Conservation (phyloP, 2,797 vertebrate genomes). For the Hoplostethus atlanticus region DNA sequence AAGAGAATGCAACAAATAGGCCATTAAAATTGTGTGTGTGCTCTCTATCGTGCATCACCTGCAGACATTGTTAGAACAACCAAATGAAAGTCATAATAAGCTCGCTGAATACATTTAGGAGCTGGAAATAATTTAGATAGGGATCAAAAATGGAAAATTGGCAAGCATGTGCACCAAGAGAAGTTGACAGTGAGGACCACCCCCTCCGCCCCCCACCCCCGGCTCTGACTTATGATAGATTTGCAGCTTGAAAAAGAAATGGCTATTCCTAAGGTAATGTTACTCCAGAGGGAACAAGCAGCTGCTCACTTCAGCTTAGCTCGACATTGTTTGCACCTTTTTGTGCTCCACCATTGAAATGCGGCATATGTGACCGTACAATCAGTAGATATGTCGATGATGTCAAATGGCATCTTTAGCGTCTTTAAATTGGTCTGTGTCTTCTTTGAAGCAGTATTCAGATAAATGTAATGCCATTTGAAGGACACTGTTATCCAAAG, state of each 20-base stretch:
- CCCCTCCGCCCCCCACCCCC: neutral
- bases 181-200: neutral
- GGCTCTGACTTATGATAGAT: neutral
- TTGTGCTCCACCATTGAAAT: neutral
- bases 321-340: no score
- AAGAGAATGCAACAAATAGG: conserved; percentile 44
- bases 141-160: conserved; percentile 29
- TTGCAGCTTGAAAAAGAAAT: conserved; percentile 1
- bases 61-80: conserved; percentile 23
- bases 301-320: no score
- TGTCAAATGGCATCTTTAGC: neutral
- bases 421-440: conserved; percentile 17
- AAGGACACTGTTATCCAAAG: conserved; percentile 5
- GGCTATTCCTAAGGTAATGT: neutral
- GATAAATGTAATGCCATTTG: conserved; percentile 10
- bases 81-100: conserved; percentile 51
- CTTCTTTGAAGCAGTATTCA: conserved; percentile 6
- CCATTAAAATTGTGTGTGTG: conserved; percentile 39
- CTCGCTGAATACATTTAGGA: conserved; percentile 43
- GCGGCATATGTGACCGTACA: neutral
- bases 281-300: neutral
- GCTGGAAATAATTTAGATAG: conserved; percentile 16
- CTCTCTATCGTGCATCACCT: conserved; percentile 21
- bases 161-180: neutral
- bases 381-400: neutral